A percentile compares a stretch with the other conserved stretches of the same genome.
phyloP scores from a whole-genome alignment of 2,888 invertebrate species.

The Callinectes sapidus region DNA sequence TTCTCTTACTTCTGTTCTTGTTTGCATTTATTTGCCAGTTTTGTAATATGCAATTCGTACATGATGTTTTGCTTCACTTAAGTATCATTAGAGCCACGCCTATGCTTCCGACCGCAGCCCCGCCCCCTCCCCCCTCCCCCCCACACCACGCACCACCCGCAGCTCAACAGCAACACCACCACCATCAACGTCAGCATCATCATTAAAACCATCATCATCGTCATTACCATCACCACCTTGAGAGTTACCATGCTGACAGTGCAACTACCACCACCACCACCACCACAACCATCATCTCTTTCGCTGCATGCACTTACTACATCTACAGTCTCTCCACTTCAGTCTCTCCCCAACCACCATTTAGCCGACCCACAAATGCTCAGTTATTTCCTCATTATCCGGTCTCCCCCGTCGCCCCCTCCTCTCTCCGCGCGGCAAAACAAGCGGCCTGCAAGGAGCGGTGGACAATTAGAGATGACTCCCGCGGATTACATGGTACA shows the following conservation, averaged over 20 bases:
- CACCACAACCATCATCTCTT: not conserved
- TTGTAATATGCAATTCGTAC: not conserved
- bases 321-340: not conserved
- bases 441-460: not conserved
- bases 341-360: conserved; percentile 12
- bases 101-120: not conserved
- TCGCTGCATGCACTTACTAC: not conserved
- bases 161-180: not conserved
- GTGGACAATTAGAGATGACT: conserved; percentile 49
- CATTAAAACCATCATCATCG: not conserved
- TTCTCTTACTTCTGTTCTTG: conserved; percentile 7
- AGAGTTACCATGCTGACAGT: not conserved
- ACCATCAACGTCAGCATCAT: not conserved
- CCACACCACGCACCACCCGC: not conserved
- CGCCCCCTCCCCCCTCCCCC: not conserved
- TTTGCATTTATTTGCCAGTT: not conserved
- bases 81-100: not conserved
- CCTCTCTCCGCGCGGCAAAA: not conserved
- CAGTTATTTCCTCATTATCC: conserved; percentile 15
- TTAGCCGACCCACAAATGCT: conserved; percentile 14
- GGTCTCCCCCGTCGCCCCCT: not conserved
- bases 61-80: not conserved
- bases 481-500: conserved; percentile 37
- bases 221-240: not conserved
- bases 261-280: not conserved